These are phyloP conservation scores for Rhagium mordax DNA, from an alignment of 2,888 invertebrate genomes.

Conservation along the genomic window DNA sequence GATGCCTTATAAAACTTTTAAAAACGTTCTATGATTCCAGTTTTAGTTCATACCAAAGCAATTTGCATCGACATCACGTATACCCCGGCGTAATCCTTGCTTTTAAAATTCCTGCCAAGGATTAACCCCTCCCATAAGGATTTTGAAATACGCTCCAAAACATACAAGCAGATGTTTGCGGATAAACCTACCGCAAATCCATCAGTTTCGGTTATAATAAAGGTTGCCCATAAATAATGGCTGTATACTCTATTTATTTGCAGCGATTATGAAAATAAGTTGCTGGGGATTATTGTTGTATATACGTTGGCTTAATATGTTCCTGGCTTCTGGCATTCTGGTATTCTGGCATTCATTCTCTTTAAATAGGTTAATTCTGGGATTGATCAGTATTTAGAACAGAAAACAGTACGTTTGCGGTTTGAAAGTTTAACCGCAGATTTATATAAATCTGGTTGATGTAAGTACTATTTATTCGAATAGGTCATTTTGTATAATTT, in stretches of 20 bases:
- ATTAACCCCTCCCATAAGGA: slow-evolving; percentile 10
- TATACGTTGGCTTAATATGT: background rate
- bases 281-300: slow-evolving; percentile 6
- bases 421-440: background rate
- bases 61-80: slow-evolving; percentile 16
- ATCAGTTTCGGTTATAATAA: background rate
- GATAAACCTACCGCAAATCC: background rate
- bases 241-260: background rate
- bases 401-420: background rate
- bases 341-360: too few species aligned
- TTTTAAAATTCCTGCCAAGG: slow-evolving; percentile 14
- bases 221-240: background rate
- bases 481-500: too few species aligned
- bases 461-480: too few species aligned
- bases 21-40: background rate
- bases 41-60: background rate
- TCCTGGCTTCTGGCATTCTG: background rate
- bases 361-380: background rate
- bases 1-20: background rate
- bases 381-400: background rate
- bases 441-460: background rate
- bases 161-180: slow-evolving; percentile 9
- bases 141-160: slow-evolving; percentile 12
- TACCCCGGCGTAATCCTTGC: slow-evolving; percentile 2
- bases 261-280: slow-evolving; percentile 2